Conservation (phyloP, 1,140 invertebrate species). For the Caenorhabditis tropicalis region DNA sequence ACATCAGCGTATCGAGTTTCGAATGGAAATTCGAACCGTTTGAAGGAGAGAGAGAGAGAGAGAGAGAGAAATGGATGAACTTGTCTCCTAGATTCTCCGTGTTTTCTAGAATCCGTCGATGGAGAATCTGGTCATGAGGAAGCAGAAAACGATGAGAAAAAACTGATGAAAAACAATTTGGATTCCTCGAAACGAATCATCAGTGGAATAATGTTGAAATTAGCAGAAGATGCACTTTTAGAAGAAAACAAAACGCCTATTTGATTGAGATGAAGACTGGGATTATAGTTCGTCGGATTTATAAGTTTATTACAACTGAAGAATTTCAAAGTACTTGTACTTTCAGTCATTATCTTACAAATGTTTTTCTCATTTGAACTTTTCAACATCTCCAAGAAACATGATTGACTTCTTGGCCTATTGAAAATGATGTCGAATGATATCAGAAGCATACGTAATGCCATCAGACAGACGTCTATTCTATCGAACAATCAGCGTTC, state of each 20-base stretch:
- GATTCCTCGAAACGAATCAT: background rate
- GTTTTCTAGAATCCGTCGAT: background rate
- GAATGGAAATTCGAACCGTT: conserved; percentile 14
- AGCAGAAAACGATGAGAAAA: background rate
- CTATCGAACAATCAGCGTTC: no score
- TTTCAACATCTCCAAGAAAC: no score
- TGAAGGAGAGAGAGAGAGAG: background rate
- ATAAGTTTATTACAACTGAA: no score
- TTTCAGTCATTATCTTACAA: no score
- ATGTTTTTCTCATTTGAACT: no score
- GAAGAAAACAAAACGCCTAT: background rate
- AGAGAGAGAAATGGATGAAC: background rate
- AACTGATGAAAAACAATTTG: background rate
- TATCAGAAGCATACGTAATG: no score
- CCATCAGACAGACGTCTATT: no score
- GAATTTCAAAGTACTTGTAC: no score
- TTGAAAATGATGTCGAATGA: no score
- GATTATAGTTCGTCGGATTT: no score
- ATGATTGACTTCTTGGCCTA: no score
- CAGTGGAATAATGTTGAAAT: background rate
- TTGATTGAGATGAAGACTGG: no score
- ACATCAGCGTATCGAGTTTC: conserved; percentile 41
- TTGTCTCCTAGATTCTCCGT: background rate
- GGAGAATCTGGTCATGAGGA: conserved; percentile 20
- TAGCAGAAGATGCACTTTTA: background rate